Percentiles rank a stretch among this genome's conserved stretches.
phyloP scores from a whole-genome alignment of 2,888 invertebrate genomes.

The Shargacucullia verbasci region DNA sequence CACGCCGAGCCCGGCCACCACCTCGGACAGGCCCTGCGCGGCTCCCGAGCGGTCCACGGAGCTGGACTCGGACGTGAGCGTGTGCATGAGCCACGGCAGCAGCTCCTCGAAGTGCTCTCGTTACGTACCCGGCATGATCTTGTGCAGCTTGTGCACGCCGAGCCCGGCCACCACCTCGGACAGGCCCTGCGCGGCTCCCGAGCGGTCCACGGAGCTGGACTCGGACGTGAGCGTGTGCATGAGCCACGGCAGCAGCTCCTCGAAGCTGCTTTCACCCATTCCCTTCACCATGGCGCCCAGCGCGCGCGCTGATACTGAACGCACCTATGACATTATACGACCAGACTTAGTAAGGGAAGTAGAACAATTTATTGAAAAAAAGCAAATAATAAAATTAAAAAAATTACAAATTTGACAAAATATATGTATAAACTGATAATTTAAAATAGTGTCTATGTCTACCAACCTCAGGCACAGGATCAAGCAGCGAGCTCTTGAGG shows the following conservation, averaged over 20 bases:
- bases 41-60: conserved; percentile 99
- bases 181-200: conserved; percentile 98
- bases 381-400: too few relatives aligned
- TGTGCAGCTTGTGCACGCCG: conserved; percentile 97
- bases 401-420: too few relatives aligned
- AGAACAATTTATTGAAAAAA: too few relatives aligned
- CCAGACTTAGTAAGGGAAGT: neutral
- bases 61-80: conserved; percentile 97
- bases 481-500: conserved; percentile 97
- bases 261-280: conserved; percentile 98
- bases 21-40: conserved; percentile 99
- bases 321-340: conserved; percentile 87
- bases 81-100: conserved; percentile 99
- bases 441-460: neutral
- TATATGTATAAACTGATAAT: too few relatives aligned
- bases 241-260: conserved; percentile 98
- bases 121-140: conserved; percentile 95
- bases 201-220: conserved; percentile 97
- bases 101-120: conserved; percentile 98
- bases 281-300: conserved; percentile 99
- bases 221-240: conserved; percentile 99
- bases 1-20: conserved; percentile 98
- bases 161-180: conserved; percentile 99
- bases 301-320: conserved; percentile 98
- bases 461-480: conserved; percentile 98